These are phyloP conservation scores for Poecilia latipinna DNA, from an alignment of 2,113 vertebrate species.

Conservation along the genomic window DNA sequence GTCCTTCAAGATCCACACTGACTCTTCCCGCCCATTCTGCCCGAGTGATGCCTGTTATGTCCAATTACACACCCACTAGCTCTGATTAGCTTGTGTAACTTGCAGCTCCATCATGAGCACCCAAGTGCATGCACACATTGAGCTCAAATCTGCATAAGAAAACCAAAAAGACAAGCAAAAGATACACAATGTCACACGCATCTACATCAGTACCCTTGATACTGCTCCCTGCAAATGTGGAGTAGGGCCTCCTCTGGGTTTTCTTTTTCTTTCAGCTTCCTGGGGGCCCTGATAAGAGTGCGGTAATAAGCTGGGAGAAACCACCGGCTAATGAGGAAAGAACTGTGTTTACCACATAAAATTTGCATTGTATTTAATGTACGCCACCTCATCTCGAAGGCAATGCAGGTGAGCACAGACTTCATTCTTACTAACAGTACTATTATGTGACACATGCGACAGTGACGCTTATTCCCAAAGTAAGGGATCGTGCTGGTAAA, in stretches of 20 bases:
- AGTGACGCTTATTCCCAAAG: conserved; percentile 63
- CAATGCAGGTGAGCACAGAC: conserved; percentile 34
- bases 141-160: conserved; percentile 16
- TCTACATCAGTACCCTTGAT: conserved; percentile 52
- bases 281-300: conserved; percentile 24
- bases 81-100: conserved; percentile 70
- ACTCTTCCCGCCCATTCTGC: conserved; percentile 55
- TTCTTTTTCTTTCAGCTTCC: conserved; percentile 45
- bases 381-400: conserved; percentile 23
- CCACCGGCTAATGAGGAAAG: conserved; percentile 32
- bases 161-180: conserved; percentile 17
- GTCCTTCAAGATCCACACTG: conserved; percentile 65
- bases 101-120: conserved; percentile 36
- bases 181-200: conserved; percentile 23
- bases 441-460: conserved; percentile 62
- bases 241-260: conserved; percentile 41
- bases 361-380: conserved; percentile 32
- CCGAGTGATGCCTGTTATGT: conserved; percentile 75
- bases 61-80: conserved; percentile 76
- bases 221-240: conserved; percentile 12
- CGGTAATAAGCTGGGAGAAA: conserved; percentile 15
- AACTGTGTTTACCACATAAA: conserved; percentile 22
- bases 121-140: conserved; percentile 8
- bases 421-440: conserved; percentile 57
- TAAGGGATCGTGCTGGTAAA: conserved; percentile 61